These are phyloP conservation scores for Pitangus sulphuratus DNA, from an alignment of 2,797 vertebrate species.

Conservation along the genomic window DNA sequence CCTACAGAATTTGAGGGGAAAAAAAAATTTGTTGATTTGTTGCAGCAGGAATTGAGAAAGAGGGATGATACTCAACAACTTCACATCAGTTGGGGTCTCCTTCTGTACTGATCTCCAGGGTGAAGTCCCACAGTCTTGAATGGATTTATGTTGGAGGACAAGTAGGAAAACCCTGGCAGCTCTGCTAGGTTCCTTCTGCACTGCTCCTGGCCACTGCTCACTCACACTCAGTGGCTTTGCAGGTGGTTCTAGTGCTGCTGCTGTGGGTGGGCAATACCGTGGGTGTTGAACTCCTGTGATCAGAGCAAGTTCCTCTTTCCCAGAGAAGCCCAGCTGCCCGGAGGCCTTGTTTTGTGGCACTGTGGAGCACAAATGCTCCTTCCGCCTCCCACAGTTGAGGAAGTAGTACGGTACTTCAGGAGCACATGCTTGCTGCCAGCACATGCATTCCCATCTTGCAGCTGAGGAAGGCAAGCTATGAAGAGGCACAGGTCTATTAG, in stretches of 20 bases:
- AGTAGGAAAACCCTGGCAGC: background rate
- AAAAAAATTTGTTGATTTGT: background rate
- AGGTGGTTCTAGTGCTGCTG: background rate
- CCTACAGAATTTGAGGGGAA: accelerated
- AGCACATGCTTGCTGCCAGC: background rate
- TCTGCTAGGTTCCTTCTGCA: accelerated
- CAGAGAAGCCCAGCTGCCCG: background rate
- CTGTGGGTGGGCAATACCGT: background rate
- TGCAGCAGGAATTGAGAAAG: background rate
- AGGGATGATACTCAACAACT: background rate
- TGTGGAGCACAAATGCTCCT: background rate
- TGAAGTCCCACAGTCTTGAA: background rate
- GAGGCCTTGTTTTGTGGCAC: background rate
- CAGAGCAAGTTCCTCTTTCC: background rate
- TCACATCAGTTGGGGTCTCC: background rate
- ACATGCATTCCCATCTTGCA: background rate
- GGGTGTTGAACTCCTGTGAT: background rate
- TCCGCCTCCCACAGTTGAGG: background rate
- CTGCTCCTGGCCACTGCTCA: background rate
- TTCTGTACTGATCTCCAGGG: background rate
- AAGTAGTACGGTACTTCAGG: background rate
- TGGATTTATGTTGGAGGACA: background rate
- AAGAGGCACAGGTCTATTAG: background rate
- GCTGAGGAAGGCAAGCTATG: background rate
- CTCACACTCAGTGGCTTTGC: background rate